Conservation (phyloP, 1,140 invertebrate species). For the Halesus radiatus region DNA sequence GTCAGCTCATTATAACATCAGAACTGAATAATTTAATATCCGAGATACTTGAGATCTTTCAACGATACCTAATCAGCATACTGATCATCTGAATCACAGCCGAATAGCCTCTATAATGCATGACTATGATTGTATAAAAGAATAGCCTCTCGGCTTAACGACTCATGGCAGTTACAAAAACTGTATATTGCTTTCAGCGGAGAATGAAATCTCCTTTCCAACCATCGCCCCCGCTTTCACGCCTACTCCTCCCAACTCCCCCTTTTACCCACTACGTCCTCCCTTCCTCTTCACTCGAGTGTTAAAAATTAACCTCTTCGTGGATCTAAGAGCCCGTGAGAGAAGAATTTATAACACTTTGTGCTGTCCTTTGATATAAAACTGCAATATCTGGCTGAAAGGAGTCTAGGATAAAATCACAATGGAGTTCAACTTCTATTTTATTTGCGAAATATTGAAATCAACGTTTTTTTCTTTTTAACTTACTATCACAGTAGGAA, state of each 20-base stretch:
- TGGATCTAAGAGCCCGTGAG: conserved; percentile 21
- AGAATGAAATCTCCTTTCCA: conserved; percentile 10
- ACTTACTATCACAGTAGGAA: too few species aligned
- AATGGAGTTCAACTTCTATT: neutral
- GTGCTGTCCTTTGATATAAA: conserved; percentile 1
- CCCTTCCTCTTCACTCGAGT: conserved; percentile 39
- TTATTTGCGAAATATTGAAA: too few species aligned
- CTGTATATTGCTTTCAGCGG: conserved; percentile 29
- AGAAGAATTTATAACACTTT: conserved; percentile 46
- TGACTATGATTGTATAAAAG: neutral
- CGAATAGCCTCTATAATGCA: neutral
- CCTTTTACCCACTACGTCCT: neutral
- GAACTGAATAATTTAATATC: too few species aligned
- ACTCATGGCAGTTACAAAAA: conserved; percentile 28
- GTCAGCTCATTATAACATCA: too few species aligned
- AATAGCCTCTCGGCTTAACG: conserved; percentile 14
- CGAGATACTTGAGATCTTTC: too few species aligned
- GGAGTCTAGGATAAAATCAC: neutral
- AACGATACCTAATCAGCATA: too few species aligned
- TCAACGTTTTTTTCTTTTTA: too few species aligned
- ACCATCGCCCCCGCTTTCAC: neutral
- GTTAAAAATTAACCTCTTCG: conserved; percentile 45
- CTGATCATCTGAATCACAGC: neutral
- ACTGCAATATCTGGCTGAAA: conserved; percentile 3
- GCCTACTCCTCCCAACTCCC: neutral